A percentile compares a stretch with the other conserved stretches of the same genome.
Conservation (phyloP, 2,113 vertebrate genomes). For the Anarrhichthys ocellatus region DNA sequence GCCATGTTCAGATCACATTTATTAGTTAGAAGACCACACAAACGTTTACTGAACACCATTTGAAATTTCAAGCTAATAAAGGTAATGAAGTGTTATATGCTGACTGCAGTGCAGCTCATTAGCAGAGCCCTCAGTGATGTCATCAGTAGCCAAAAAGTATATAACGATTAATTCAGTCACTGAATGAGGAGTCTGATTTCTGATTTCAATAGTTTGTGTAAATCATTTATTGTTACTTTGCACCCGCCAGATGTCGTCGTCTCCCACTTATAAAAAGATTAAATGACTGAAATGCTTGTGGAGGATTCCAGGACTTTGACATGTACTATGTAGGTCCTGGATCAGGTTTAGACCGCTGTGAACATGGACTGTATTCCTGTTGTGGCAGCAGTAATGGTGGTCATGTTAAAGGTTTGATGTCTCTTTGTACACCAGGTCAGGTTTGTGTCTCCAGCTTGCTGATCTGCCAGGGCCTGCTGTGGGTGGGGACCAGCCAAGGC, state of each 20-base stretch:
- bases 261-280: neutral
- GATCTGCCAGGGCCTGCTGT: constrained; percentile 58
- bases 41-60: neutral
- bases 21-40: neutral
- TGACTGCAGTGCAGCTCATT: neutral
- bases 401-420: neutral
- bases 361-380: neutral
- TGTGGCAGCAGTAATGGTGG: neutral
- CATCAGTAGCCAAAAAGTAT: neutral
- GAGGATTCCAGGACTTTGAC: neutral
- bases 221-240: neutral
- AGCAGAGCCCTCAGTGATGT: neutral
- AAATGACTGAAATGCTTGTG: neutral
- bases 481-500: constrained; percentile 66
- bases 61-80: neutral
- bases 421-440: constrained; percentile 33
- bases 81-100: neutral
- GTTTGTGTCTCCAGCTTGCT: constrained; percentile 57
- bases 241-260: neutral
- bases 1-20: neutral
- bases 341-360: neutral
- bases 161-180: neutral
- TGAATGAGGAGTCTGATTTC: neutral
- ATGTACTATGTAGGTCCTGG: neutral
- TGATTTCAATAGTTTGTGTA: neutral